A percentile compares a stretch with the other conserved stretches of the same genome.
Conservation (phyloP, 2,888 invertebrate genomes). For the Andricus curvator region DNA sequence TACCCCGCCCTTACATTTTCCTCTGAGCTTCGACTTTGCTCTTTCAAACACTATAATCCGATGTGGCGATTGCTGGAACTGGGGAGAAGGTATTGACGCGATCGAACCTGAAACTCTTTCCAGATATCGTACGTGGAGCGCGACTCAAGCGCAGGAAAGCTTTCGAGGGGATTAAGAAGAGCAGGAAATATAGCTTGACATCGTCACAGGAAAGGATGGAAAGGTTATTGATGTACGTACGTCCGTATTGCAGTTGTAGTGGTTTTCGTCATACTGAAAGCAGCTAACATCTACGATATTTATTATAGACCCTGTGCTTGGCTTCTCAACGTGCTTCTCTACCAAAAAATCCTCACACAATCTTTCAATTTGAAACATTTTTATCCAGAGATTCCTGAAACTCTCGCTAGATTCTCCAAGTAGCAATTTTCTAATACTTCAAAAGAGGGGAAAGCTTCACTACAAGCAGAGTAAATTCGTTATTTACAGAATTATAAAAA, state of each 20-base stretch:
- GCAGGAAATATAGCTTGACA: conserved; percentile 58
- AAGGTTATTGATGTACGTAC: conserved; percentile 50
- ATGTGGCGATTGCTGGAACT: conserved; percentile 40
- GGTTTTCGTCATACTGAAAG: conserved; percentile 63
- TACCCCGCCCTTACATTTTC: background rate
- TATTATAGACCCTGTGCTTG: conserved; percentile 67
- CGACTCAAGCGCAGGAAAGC: conserved; percentile 75
- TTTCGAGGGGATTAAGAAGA: conserved; percentile 57
- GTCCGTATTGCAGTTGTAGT: conserved; percentile 52
- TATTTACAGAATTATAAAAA: background rate
- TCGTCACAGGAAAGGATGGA: conserved; percentile 48
- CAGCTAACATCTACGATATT: conserved; percentile 66
- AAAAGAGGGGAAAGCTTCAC: background rate
- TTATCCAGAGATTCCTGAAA: background rate
- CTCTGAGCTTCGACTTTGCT: conserved; percentile 1
- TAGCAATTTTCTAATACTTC: background rate
- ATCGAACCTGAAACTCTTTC: conserved; percentile 38
- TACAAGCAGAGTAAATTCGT: conserved; percentile 2
- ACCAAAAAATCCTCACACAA: conserved; percentile 36
- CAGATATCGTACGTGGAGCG: conserved; percentile 53
- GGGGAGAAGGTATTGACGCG: conserved; percentile 34
- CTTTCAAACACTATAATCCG: conserved; percentile 31
- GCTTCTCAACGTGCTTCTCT: conserved; percentile 51
- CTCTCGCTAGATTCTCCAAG: background rate
- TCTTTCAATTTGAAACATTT: conserved; percentile 10